Base-by-base conservation (phyloP, 2,113 vertebrate species). In the Anhinga rufa region DNA sequence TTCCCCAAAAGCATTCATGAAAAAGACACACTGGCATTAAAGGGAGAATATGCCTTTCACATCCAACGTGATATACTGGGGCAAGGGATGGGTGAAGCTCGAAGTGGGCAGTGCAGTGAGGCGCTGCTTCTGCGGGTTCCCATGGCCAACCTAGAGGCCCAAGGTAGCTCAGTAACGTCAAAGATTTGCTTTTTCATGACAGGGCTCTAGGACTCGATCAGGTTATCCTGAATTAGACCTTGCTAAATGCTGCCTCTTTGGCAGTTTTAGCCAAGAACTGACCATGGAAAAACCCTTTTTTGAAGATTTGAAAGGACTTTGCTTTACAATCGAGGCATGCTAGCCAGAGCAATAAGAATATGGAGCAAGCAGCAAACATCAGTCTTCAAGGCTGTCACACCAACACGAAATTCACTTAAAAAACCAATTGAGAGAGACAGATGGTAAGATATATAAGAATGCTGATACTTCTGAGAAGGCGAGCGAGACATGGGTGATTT, bases 391-490 rank as follows among this genome's bases (percentile, higher is more conserved):
- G 32, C 46, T 76, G 55, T 44, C 40, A 68, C 40, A 89, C 28
- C 70, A 94, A 93, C 75, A 77, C 36, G 74, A 74, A 91, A 90
- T 18, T 90, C 15, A 60, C 62, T 91, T 87, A 13, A 87, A 90
- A 93, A 93, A 86, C 24, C 70, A 90, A 60, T 25, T 54, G 46
- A 49, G 75, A 69, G 57, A 91, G 74, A 91, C 70, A 89, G 91
- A 92, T 90, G 70, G 75, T 65, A 89, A 93, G 66, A 61, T 88
- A 97, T 64, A 75, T 88, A 92, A 92, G 88, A 95, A 91, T 28
- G 54, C 75, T 90, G 92, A 88, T 91, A 94, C 60, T 91, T 95
- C 85, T 84, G 81, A 92, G 95, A 92, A 90, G 75, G 84, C 46
- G 62, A 96, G 77, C 10, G 36, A 95, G 89, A 86, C 80, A 70